phyloP scores from a whole-genome alignment of 2,797 vertebrate genomes.

The Cyclopterus lumpus region DNA sequence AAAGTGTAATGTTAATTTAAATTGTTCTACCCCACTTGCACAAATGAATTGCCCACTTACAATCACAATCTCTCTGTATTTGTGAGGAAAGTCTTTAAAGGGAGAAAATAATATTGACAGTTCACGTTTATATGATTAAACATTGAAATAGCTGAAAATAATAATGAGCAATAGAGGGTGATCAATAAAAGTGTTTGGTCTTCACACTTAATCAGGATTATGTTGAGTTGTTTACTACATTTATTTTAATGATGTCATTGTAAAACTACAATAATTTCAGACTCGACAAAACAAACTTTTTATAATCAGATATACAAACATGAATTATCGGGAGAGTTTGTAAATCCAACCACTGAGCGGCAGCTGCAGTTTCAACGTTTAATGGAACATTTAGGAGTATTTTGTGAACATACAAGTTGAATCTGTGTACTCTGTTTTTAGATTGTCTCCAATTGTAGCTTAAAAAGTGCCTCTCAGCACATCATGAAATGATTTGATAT shows the following conservation, averaged over 20 bases:
- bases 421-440: slow-evolving; percentile 10
- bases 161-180: neutral
- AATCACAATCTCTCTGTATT: neutral
- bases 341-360: slow-evolving; percentile 18
- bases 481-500: slow-evolving; percentile 4
- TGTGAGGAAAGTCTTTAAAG: neutral
- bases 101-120: neutral
- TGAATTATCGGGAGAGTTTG: neutral
- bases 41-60: neutral
- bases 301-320: neutral
- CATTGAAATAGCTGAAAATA: slow-evolving; percentile 1
- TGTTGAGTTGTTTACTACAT: slow-evolving; percentile 1
- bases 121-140: neutral
- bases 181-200: neutral
- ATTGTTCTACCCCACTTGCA: neutral
- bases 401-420: slow-evolving; percentile 23
- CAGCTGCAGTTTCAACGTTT: slow-evolving; percentile 36
- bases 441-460: neutral
- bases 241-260: neutral
- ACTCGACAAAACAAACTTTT: neutral
- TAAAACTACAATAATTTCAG: neutral
- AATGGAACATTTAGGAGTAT: slow-evolving; percentile 22
- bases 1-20: neutral
- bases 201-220: neutral
- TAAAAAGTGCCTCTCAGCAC: neutral